Evolutionary conservation across 2,113 vertebrate genomes (phyloP).

Genomic region (Cepphus grylle): DNA sequence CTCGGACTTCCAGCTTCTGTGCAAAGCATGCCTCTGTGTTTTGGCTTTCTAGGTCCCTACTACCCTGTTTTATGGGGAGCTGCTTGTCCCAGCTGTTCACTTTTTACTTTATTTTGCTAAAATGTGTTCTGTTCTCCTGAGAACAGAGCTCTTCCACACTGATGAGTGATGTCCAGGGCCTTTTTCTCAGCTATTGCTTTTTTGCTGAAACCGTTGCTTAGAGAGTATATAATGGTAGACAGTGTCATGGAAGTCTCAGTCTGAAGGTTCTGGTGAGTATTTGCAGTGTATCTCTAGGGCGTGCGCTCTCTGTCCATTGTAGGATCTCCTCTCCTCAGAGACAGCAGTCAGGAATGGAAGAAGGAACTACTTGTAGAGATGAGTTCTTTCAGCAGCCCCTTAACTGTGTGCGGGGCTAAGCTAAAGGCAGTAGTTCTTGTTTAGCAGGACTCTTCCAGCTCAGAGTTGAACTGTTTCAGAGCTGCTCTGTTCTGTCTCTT

Average conservation of each 20-base stretch:
- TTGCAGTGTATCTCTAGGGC: neutral
- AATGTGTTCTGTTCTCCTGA: neutral
- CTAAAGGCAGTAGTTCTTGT: neutral
- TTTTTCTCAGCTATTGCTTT: neutral
- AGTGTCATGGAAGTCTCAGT: fast-evolving
- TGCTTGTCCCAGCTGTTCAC: neutral
- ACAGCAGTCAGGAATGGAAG: neutral
- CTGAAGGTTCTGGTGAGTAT: neutral
- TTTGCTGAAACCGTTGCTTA: neutral
- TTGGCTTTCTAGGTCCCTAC: neutral
- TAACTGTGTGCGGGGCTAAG: fast-evolving
- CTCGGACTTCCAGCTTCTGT: neutral
- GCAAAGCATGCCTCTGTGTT: neutral
- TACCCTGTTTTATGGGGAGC: neutral
- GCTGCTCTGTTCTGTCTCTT: conserved; percentile 13
- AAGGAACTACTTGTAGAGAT: neutral
- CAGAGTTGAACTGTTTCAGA: neutral
- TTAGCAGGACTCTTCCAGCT: neutral
- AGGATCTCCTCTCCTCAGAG: neutral
- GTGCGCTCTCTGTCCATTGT: fast-evolving
- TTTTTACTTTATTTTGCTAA: neutral
- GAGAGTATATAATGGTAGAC: neutral
- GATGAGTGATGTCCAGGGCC: fast-evolving
- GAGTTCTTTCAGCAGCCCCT: neutral
- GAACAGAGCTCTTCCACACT: neutral